A percentile compares a stretch with the other conserved stretches of the same genome.
Evolutionary conservation across 2,888 invertebrate species (phyloP).

Genomic region (Synergus gifuensis): DNA sequence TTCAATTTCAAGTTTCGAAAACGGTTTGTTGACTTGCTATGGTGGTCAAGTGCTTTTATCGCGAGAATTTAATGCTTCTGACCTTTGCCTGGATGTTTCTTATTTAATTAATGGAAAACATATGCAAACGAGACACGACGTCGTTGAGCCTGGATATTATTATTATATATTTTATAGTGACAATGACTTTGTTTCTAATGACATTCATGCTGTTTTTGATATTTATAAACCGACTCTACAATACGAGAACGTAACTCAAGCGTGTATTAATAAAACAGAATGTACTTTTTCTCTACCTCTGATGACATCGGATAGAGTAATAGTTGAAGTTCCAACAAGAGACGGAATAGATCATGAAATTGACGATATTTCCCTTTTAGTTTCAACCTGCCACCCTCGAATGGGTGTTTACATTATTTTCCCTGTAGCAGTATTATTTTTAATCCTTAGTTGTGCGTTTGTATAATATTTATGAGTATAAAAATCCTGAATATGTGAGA

Average conservation of each 20-base stretch:
- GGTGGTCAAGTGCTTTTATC: constrained; percentile 87
- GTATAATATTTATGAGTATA: constrained; percentile 79
- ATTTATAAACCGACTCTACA: constrained; percentile 91
- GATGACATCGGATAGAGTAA: constrained; percentile 87
- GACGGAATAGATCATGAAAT: constrained; percentile 89
- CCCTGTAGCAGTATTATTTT: constrained; percentile 86
- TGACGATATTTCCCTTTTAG: constrained; percentile 85
- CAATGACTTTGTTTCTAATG: constrained; percentile 88
- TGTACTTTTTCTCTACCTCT: constrained; percentile 87
- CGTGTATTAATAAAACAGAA: constrained; percentile 87
- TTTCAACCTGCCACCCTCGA: constrained; percentile 89
- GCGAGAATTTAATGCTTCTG: constrained; percentile 85
- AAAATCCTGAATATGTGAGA: not conserved
- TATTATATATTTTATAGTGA: constrained; percentile 95
- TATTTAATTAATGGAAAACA: constrained; percentile 85
- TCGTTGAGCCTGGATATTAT: constrained; percentile 89
- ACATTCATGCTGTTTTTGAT: constrained; percentile 90
- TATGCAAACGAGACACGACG: constrained; percentile 85
- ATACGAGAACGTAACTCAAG: constrained; percentile 85
- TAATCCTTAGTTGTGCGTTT: constrained; percentile 90
- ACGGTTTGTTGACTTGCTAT: constrained; percentile 86
- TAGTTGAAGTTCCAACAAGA: constrained; percentile 90
- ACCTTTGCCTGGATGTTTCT: constrained; percentile 84
- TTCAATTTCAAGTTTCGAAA: constrained; percentile 91
- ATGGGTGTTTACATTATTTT: constrained; percentile 89